Conservation (phyloP, 2,797 vertebrate species). For the Gastrophryne carolinensis region DNA sequence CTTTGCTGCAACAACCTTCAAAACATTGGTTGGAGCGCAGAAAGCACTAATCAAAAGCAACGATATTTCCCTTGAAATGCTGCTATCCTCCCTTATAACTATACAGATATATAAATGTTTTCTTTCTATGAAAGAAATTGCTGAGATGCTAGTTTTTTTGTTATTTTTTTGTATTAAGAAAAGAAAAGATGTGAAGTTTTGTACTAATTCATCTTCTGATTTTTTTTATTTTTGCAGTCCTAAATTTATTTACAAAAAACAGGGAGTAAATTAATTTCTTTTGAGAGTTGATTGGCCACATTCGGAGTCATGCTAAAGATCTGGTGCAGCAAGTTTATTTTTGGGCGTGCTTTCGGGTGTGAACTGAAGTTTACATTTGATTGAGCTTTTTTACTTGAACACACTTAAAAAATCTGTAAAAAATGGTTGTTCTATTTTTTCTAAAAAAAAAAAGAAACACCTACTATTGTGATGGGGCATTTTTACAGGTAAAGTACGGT, state of each 20-base stretch:
- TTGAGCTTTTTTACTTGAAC: too few relatives aligned
- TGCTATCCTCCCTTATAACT: constrained; percentile 78
- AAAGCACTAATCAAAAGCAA: constrained; percentile 23
- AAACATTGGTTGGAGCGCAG: neutral
- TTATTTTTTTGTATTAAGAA: constrained; percentile 63
- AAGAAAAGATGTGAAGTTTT: constrained; percentile 71
- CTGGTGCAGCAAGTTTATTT: too few relatives aligned
- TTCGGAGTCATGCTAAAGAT: too few relatives aligned
- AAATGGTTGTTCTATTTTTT: too few relatives aligned
- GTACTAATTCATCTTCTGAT: constrained; percentile 63
- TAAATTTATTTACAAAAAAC: constrained; percentile 42
- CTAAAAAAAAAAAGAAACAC: too few relatives aligned
- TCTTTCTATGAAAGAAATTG: constrained; percentile 97
- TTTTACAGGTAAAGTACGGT: too few relatives aligned
- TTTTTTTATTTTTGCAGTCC: constrained; percentile 61
- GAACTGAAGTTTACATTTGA: too few relatives aligned
- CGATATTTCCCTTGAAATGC: constrained; percentile 71
- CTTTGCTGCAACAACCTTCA: neutral
- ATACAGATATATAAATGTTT: constrained; percentile 68
- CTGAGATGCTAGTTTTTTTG: constrained; percentile 72
- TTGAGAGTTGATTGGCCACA: neutral
- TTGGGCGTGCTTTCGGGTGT: too few relatives aligned
- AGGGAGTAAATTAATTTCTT: neutral
- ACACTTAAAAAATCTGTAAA: too few relatives aligned
- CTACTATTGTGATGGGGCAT: too few relatives aligned